These are phyloP conservation scores for Philopedon plagiatum DNA, from an alignment of 2,888 invertebrate genomes.

Conservation along the genomic window DNA sequence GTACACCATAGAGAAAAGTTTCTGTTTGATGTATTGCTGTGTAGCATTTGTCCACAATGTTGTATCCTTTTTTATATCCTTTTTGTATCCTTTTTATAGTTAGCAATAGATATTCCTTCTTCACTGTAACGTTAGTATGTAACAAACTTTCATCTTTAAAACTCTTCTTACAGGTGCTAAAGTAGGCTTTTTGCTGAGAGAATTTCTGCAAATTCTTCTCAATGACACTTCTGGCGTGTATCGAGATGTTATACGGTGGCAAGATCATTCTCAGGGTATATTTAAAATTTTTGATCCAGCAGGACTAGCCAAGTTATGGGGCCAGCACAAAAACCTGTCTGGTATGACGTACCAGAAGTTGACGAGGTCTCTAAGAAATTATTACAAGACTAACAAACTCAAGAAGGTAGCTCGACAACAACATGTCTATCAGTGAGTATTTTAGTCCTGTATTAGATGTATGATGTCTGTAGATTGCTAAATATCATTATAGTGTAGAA, in stretches of 20 bases:
- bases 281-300: constrained; percentile 14
- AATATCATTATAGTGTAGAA: too few species aligned
- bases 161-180: not conserved
- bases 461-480: too few species aligned
- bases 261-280: not conserved
- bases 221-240: not conserved
- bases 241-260: not conserved
- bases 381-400: constrained; percentile 12
- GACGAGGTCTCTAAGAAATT: constrained; percentile 20
- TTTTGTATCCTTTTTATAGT: not conserved
- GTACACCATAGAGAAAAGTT: too few species aligned
- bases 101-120: too few species aligned
- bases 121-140: not conserved
- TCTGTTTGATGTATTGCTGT: too few species aligned
- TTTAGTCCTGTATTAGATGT: not conserved
- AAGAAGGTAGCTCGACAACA: constrained; percentile 14
- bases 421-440: constrained; percentile 23
- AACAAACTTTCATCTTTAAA: not conserved
- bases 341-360: constrained; percentile 22
- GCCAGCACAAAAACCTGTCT: constrained; percentile 11
- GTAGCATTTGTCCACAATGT: too few species aligned
- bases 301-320: constrained; percentile 3
- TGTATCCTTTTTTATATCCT: constrained; percentile 7
- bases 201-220: constrained; percentile 10
- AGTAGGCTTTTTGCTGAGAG: constrained; percentile 16